These are phyloP conservation scores for Tamandua tetradactyla DNA, from an alignment of 2,797 vertebrate species.

Conservation along the genomic window DNA sequence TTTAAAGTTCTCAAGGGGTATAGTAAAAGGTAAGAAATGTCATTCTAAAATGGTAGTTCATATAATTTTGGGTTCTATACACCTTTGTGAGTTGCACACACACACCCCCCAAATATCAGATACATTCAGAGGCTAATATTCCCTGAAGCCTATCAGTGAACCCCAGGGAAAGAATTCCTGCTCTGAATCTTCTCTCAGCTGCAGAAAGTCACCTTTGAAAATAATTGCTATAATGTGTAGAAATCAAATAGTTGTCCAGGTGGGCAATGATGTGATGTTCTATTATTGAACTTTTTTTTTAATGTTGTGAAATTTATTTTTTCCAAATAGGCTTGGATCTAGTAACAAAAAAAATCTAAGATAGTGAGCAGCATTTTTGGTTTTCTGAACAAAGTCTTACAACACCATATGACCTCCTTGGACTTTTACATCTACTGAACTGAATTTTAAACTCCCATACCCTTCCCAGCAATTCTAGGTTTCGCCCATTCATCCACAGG, in stretches of 20 bases:
- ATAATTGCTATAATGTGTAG: background rate
- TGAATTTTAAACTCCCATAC: background rate
- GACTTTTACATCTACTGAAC: background rate
- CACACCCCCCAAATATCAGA: background rate
- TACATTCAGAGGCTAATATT: background rate
- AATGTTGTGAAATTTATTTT: constrained; percentile 35
- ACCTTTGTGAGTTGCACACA: background rate
- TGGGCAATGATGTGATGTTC: background rate
- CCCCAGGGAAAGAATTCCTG: constrained; percentile 31
- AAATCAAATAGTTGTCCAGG: background rate
- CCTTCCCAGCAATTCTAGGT: background rate
- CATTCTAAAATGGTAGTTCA: background rate
- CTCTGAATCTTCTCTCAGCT: constrained; percentile 16
- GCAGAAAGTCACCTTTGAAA: constrained; percentile 30
- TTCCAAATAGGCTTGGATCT: background rate
- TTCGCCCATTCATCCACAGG: background rate
- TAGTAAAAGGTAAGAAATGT: background rate
- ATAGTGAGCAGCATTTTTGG: background rate
- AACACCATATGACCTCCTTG: background rate
- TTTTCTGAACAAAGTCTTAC: background rate
- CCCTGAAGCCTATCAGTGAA: background rate
- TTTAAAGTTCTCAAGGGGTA: background rate
- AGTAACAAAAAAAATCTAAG: constrained; percentile 9
- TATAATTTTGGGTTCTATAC: background rate
- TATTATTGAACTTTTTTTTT: background rate